A percentile compares a stretch with the other conserved stretches of the same genome.
Evolutionary conservation across 2,113 vertebrate species (phyloP).

Genomic region (Rhadina sibilatrix): DNA sequence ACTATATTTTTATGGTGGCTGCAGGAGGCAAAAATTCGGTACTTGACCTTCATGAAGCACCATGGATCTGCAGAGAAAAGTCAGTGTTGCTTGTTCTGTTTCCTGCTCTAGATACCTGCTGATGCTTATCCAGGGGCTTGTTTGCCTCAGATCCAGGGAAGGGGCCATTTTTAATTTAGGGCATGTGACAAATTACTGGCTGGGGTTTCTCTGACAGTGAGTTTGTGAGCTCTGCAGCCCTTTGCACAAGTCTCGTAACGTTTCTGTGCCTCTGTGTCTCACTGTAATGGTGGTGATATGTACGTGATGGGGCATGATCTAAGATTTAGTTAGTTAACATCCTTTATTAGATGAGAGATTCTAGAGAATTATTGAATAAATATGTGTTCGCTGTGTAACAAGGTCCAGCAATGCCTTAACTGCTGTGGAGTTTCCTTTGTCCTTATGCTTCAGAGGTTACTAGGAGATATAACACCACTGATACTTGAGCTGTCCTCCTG

Average conservation of each 20-base stretch:
- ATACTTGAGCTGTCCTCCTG: background rate
- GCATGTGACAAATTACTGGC: background rate
- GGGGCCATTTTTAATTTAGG: background rate
- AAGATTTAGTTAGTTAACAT: background rate
- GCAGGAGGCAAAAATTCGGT: background rate
- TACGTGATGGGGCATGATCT: rapidly evolving
- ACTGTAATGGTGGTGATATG: background rate
- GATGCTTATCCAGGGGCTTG: background rate
- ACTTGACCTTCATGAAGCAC: rapidly evolving
- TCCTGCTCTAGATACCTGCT: background rate
- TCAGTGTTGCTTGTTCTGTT: background rate
- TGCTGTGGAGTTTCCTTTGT: background rate
- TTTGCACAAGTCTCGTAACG: background rate
- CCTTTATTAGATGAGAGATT: background rate
- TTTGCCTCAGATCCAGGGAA: background rate
- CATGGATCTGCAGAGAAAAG: background rate
- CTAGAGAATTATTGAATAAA: background rate
- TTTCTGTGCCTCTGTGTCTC: background rate
- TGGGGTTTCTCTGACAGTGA: background rate
- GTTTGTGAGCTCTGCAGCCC: background rate
- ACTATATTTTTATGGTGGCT: background rate
- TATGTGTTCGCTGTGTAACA: rapidly evolving
- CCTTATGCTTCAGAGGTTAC: background rate
- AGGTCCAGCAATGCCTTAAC: background rate
- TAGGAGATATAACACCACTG: background rate